These are phyloP conservation scores for Uromys caudimaculatus DNA, from an alignment of 2,797 vertebrate species.

Conservation along the genomic window DNA sequence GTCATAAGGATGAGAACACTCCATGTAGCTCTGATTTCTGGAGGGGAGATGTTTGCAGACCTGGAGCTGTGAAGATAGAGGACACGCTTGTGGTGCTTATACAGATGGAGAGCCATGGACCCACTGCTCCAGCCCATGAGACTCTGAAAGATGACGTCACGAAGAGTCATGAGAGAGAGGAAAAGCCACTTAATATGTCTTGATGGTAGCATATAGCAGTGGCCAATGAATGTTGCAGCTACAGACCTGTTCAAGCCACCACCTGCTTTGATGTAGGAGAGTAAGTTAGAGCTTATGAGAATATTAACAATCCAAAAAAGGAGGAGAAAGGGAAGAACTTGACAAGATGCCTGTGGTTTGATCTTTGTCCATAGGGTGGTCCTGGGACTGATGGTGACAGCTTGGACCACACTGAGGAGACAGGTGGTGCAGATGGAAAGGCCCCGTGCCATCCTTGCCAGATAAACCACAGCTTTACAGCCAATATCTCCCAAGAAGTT, in stretches of 20 bases:
- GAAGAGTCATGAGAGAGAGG: not conserved
- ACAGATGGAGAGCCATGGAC: not conserved
- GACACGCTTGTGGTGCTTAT: not conserved
- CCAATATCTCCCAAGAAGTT: not conserved
- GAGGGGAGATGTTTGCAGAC: not conserved
- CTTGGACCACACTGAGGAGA: not conserved
- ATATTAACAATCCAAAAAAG: conserved; percentile 1
- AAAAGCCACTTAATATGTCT: not conserved
- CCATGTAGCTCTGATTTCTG: not conserved
- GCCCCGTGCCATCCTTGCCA: not conserved
- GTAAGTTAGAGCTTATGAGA: conserved; percentile 17
- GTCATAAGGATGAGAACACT: not conserved
- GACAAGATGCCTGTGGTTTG: not conserved
- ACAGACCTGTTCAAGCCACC: not conserved
- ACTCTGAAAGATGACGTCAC: conserved; percentile 22
- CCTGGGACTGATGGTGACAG: not conserved
- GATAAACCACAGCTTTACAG: not conserved
- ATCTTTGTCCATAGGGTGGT: not conserved
- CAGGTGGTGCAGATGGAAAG: not conserved
- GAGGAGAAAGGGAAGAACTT: conserved; percentile 14
- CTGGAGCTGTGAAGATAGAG: no score
- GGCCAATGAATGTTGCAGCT: not conserved
- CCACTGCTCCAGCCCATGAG: no score
- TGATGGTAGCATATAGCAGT: not conserved
- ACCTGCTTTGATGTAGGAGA: not conserved